Evolutionary conservation across 2,113 vertebrate genomes (phyloP).

Genomic region (Apeltes quadracus): DNA sequence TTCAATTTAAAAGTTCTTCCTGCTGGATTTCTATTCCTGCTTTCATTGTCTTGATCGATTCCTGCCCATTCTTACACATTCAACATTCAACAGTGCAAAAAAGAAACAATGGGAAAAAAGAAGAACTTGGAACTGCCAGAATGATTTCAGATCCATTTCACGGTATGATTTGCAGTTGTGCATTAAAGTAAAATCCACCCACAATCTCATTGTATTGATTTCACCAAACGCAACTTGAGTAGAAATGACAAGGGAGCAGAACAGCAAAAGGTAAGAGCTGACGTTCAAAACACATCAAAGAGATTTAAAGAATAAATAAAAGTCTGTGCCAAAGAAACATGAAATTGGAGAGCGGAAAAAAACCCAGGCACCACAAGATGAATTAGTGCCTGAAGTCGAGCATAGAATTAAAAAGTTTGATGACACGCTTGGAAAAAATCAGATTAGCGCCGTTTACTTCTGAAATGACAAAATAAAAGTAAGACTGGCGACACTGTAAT

Average conservation of each 20-base stretch:
- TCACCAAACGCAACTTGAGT: background rate
- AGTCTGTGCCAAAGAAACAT: slow-evolving; percentile 20
- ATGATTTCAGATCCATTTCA: slow-evolving; percentile 26
- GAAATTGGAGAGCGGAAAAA: slow-evolving; percentile 11
- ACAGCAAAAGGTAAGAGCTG: background rate
- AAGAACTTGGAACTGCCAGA: background rate
- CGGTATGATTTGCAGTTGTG: slow-evolving; percentile 13
- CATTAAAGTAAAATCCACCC: slow-evolving; percentile 1
- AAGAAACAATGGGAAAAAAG: slow-evolving; percentile 4
- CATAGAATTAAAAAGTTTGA: slow-evolving; percentile 51
- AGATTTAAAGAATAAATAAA: background rate
- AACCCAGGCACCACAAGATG: slow-evolving; percentile 13
- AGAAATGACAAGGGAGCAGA: slow-evolving; percentile 9
- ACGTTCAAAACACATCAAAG: slow-evolving; percentile 17
- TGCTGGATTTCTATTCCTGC: too few relatives aligned
- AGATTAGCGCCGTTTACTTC: slow-evolving; percentile 24
- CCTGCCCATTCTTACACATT: background rate
- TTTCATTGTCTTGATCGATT: too few relatives aligned
- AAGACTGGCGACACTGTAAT: background rate
- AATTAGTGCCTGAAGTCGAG: slow-evolving; percentile 37
- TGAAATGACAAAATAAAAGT: background rate
- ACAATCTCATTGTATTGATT: slow-evolving; percentile 28
- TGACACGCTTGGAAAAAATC: slow-evolving; percentile 45
- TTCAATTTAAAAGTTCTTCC: slow-evolving; percentile 14
- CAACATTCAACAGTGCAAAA: slow-evolving; percentile 2